Conservation (phyloP, 2,888 invertebrate genomes). For the Monoplex corrugatus region DNA sequence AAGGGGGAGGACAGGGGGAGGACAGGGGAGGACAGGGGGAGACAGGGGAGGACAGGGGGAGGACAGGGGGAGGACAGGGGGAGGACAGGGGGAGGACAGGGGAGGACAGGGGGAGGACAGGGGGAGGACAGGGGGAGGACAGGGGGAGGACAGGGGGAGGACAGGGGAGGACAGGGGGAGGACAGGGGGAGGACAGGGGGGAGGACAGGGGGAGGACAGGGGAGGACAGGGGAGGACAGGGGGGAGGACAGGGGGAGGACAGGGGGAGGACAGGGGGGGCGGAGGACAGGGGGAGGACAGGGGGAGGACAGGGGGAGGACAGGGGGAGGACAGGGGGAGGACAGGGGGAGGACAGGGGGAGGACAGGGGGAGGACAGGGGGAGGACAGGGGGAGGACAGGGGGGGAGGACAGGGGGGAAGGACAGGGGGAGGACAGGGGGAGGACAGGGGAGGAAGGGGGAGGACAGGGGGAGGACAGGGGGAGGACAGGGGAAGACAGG, state of each 20-base stretch:
- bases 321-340: too few species aligned
- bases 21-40: neutral
- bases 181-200: too few species aligned
- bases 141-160: neutral
- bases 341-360: too few species aligned
- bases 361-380: neutral
- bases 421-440: neutral
- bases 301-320: too few species aligned
- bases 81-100: neutral
- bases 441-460: neutral
- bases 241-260: too few species aligned
- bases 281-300: too few species aligned
- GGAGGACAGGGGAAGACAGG: too few species aligned
- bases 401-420: neutral
- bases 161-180: too few species aligned
- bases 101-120: neutral
- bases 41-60: constrained; percentile 10
- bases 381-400: neutral
- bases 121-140: neutral
- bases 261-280: too few species aligned
- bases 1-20: too few species aligned
- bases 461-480: neutral
- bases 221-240: too few species aligned
- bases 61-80: neutral
- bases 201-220: too few species aligned